Evolutionary conservation across 2,113 vertebrate species (phyloP), one percentile per base, ranked within the genome.

Genomic region (Ochotona curzoniae): DNA sequence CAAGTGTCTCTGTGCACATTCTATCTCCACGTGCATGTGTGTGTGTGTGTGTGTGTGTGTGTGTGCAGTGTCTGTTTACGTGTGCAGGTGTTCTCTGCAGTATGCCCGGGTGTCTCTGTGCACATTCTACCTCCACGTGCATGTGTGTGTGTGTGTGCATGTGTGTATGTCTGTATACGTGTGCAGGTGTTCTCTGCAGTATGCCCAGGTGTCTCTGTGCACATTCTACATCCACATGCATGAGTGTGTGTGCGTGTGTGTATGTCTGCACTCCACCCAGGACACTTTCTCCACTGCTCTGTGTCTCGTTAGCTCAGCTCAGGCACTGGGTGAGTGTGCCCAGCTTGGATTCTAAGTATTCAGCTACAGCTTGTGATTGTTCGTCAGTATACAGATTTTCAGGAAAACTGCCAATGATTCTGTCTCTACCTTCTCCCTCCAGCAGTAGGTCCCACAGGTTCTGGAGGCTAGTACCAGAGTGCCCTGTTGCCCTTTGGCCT

Each of bases 321-420:
- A 26, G 0, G 9, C 14, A 14, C 70, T 60, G 71, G 74, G 35
- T 38, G 54, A 88, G 83, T 20, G 61, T 7, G 38, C n/a, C n/a
- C 21, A 17, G 30, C 25, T 88, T 75, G 44, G 25, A 51, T 88
- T 66, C 74, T 69, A 51, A 47, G 17, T n/a, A 75, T 70, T 83
- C 51, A 83, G 17, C 30, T 47, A 69, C 2, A 23, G 15, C 70
- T n/a, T 32, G 8, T 23, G 49, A 32, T 9, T 76, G 28, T 18
- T 83, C 57, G 13, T 76, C 47, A 26, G 83, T 87, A 73, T 71
- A 94, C 8, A 76, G 54, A 87, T 96, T 74, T 93, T 91, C 81
- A 71, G 93, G 67, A 87, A 94, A 89, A 93, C 20, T 25, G 87
- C 28, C 44, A 82, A 30, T 38, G 71, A 28, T 89, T 90, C 69